These are phyloP conservation scores for Axea sp. DNA, from an alignment of 2,888 invertebrate genomes.

Conservation along the genomic window DNA sequence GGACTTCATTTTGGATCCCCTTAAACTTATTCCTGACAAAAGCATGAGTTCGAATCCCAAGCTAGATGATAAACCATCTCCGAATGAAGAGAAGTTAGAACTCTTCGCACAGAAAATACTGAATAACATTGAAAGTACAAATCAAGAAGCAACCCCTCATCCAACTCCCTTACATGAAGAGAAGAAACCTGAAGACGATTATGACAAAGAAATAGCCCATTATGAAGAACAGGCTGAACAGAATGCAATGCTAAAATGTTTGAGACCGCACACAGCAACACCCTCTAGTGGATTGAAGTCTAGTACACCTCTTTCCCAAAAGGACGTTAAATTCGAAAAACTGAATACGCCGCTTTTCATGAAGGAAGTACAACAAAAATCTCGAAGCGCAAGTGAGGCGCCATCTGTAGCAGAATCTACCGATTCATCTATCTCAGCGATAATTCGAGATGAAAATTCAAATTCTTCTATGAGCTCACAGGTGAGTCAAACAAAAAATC, in stretches of 20 bases:
- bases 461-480: constrained; percentile 31
- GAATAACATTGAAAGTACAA: background rate
- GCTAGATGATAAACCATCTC: constrained; percentile 6
- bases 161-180: too few species aligned
- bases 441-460: constrained; percentile 43
- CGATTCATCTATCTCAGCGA: constrained; percentile 19
- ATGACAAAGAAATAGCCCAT: constrained; percentile 44
- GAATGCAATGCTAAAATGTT: background rate
- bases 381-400: constrained; percentile 12
- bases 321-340: background rate
- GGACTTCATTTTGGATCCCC: constrained; percentile 47
- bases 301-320: background rate
- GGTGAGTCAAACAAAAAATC: background rate
- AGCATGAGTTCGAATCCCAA: background rate
- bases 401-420: constrained; percentile 16
- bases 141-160: too few species aligned
- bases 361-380: background rate
- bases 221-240: constrained; percentile 41
- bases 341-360: background rate
- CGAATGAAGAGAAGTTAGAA: constrained; percentile 26
- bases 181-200: constrained; percentile 28
- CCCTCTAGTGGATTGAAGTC: constrained; percentile 10
- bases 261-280: constrained; percentile 7
- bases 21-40: constrained; percentile 4
- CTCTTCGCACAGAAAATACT: constrained; percentile 19